phyloP scores from a whole-genome alignment of 2,797 vertebrate genomes.

The Girardinus metallicus region DNA sequence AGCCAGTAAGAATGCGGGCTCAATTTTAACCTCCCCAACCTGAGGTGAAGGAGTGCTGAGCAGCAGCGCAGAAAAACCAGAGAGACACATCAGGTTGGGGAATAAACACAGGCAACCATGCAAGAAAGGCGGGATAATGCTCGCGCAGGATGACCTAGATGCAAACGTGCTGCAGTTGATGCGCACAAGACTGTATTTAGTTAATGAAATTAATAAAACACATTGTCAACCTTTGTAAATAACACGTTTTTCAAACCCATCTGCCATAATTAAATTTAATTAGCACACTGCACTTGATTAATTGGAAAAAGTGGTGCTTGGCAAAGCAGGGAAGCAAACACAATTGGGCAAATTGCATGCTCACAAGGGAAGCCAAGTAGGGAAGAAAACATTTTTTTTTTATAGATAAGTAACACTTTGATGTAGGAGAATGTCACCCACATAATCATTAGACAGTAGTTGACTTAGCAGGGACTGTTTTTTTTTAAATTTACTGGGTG shows the following conservation, averaged over 20 bases:
- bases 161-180: conserved; percentile 14
- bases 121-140: conserved; percentile 39
- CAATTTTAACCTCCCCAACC: conserved; percentile 66
- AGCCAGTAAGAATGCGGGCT: conserved; percentile 55
- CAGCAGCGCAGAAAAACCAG: conserved; percentile 48
- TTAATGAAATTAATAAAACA: conserved; percentile 46
- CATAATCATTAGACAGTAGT: conserved; percentile 2
- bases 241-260: conserved; percentile 26
- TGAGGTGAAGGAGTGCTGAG: conserved; percentile 43
- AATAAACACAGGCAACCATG: conserved; percentile 43
- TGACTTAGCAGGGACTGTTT: conserved; percentile 12
- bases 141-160: conserved; percentile 26
- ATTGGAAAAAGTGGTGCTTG: conserved; percentile 24
- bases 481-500: background rate
- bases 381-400: background rate
- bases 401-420: conserved; percentile 1
- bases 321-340: conserved; percentile 17
- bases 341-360: conserved; percentile 11
- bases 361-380: background rate
- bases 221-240: conserved; percentile 21
- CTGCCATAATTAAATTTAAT: conserved; percentile 41
- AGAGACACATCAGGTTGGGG: conserved; percentile 47
- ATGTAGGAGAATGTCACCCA: background rate
- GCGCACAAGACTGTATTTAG: conserved; percentile 27
- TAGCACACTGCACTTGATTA: conserved; percentile 32